Base-by-base conservation (phyloP, 2,888 invertebrate species). In the Acheta domesticus region DNA sequence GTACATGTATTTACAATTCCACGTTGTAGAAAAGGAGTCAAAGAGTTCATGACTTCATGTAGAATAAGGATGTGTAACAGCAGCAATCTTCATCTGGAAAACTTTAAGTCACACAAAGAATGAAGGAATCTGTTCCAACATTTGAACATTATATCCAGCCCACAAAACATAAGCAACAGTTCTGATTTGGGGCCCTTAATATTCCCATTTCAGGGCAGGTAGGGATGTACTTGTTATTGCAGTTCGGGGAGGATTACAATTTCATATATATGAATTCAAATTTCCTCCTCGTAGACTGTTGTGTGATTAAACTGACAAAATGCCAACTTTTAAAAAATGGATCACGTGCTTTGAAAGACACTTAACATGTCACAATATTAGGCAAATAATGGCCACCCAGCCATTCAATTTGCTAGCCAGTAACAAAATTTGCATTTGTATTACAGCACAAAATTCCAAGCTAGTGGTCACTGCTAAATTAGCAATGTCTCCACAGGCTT, bases 151-250 rank as follows among this genome's bases (percentile, higher is more conserved):
- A 36, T 36, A 36, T 36, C 36, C 36, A 36, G 36, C 36, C 36
- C 36, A 36, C 36, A 36, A 36, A 36, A 36, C 36, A 36, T 62
- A 5, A 62, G 62, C 62, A 62, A 62, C 62, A 62, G 14, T 14
- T 14, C 62, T n/a, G n/a, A n/a, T 4, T 62, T 62, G 62, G 62
- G 62, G 62, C 62, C 62, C 62, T 62, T 62, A 62, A 62, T 62
- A 62, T 62, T 62, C 62, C 62, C 62, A 62, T 19, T 14, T 62
- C 62, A 62, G 62, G 62, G 62, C 62, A 62, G 62, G 62, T 62
- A 62, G 62, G 62, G 62, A 62, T 62, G 62, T n/a, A 62, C 5
- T 36, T 36, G 36, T 62, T 62, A 62, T 62, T 11, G 14, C 62
- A 62, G 14, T 19, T 5, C 1, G 62, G 4, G n/a, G 62, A 62